These are phyloP conservation scores for Drosophila chauvacae DNA, from an alignment of 1,140 invertebrate species.

Conservation along the genomic window DNA sequence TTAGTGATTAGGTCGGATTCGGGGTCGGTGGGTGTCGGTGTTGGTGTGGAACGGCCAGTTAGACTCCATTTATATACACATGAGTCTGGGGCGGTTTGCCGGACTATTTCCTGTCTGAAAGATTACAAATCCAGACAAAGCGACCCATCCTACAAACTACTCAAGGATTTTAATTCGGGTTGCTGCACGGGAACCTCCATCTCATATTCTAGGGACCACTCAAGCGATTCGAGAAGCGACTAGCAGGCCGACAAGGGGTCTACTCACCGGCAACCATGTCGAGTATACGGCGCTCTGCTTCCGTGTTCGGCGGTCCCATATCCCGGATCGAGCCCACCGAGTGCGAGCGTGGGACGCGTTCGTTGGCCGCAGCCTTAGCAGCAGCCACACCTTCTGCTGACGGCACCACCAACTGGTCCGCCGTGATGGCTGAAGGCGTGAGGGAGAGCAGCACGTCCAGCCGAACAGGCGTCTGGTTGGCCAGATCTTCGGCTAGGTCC, in stretches of 20 bases:
- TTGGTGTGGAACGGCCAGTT: slow-evolving; percentile 58
- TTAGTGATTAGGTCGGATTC: slow-evolving; percentile 47
- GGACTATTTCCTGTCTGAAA: not conserved
- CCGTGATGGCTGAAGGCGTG: slow-evolving; percentile 88
- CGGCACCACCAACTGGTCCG: slow-evolving; percentile 89
- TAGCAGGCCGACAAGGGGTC: slow-evolving; percentile 14
- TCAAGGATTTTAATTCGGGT: slow-evolving; percentile 19
- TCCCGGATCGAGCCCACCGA: slow-evolving; percentile 89
- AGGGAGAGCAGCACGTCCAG: slow-evolving; percentile 94
- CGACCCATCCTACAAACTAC: slow-evolving; percentile 14
- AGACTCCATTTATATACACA: slow-evolving; percentile 63
- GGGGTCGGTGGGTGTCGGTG: slow-evolving; percentile 27
- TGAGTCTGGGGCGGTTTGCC: slow-evolving; percentile 28
- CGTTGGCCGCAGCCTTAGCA: slow-evolving; percentile 66
- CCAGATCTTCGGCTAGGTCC: slow-evolving; percentile 93
- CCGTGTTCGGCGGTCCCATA: slow-evolving; percentile 85
- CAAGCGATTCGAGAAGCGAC: slow-evolving; percentile 41
- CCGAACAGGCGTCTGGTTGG: slow-evolving; percentile 94
- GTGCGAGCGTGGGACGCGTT: slow-evolving; percentile 86
- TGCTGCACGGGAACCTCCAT: slow-evolving; percentile 19
- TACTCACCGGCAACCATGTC: slow-evolving; percentile 88
- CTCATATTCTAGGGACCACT: slow-evolving; percentile 20
- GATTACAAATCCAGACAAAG: slow-evolving; percentile 10
- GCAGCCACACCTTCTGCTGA: slow-evolving; percentile 72
- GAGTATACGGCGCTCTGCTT: slow-evolving; percentile 88